Conservation (phyloP, 1,140 invertebrate genomes). For the Calycopis cecrops region DNA sequence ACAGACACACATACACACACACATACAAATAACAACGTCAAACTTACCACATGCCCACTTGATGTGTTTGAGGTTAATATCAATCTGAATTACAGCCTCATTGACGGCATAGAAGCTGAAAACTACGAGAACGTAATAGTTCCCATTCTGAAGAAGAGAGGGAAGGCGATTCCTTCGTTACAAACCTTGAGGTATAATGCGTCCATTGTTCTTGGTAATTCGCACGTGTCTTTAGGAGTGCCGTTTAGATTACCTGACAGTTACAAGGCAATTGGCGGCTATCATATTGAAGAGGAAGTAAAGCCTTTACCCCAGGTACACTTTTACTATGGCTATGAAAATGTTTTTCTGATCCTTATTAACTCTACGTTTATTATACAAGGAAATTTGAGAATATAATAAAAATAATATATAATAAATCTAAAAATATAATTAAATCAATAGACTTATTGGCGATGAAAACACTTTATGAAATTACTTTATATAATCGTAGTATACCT, state of each 20-base stretch:
- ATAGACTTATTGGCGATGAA: no score
- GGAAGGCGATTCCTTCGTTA: constrained; percentile 9
- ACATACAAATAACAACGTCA: no score
- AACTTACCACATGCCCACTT: not conserved
- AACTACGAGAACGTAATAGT: constrained; percentile 20
- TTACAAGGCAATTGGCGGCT: constrained; percentile 28
- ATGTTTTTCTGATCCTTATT: not conserved
- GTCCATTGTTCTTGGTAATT: constrained; percentile 28
- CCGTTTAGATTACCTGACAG: constrained; percentile 20
- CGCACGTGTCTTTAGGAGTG: constrained; percentile 24
- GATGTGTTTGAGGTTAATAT: not conserved
- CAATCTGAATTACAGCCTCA: constrained; percentile 14
- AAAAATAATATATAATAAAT: no score
- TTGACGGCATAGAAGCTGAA: constrained; percentile 14
- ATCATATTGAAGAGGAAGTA: constrained; percentile 21
- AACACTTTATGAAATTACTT: no score
- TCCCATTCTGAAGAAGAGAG: constrained; percentile 19
- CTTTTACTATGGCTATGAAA: not conserved
- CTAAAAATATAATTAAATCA: no score
- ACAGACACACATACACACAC: no score
- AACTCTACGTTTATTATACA: no score
- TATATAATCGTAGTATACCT: no score
- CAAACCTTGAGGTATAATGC: constrained; percentile 23
- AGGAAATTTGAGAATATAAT: no score
- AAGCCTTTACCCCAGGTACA: constrained; percentile 26